Conservation (phyloP, 2,888 invertebrate species). For the Ephialtes manifestator region DNA sequence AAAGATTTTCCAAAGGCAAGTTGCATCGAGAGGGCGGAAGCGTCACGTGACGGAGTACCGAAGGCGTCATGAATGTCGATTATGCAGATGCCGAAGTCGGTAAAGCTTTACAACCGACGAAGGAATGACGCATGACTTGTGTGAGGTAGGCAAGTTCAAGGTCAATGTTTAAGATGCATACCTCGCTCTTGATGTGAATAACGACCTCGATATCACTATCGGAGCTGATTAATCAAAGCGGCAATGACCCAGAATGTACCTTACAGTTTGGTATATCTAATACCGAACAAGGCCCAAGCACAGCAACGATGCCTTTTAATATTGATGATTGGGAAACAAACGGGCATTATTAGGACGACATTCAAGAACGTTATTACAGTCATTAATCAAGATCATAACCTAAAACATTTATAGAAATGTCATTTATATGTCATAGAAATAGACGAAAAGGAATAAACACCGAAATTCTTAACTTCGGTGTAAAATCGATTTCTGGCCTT, state of each 20-base stretch:
- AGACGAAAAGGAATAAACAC: too few relatives aligned
- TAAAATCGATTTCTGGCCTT: too few relatives aligned
- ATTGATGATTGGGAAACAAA: too few relatives aligned
- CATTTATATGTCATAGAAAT: too few relatives aligned
- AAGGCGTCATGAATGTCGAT: conserved; percentile 18
- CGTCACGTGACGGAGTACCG: background rate
- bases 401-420: too few relatives aligned
- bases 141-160: conserved; percentile 69
- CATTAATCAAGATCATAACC: too few relatives aligned
- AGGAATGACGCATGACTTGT: conserved; percentile 60
- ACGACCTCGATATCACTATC: conserved; percentile 16
- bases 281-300: background rate
- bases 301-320: background rate
- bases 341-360: too few relatives aligned
- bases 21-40: background rate
- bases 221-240: conserved; percentile 36
- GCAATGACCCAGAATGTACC: conserved; percentile 9
- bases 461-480: too few relatives aligned
- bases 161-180: conserved; percentile 56
- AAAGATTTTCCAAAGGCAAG: too few relatives aligned
- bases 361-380: too few relatives aligned
- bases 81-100: background rate
- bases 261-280: background rate
- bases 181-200: conserved; percentile 10
- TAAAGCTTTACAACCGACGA: conserved; percentile 18